A percentile compares a stretch with the other conserved stretches of the same genome.
Conservation (phyloP, 2,113 vertebrate genomes). For the cattle (Bos taurus) region DNA sequence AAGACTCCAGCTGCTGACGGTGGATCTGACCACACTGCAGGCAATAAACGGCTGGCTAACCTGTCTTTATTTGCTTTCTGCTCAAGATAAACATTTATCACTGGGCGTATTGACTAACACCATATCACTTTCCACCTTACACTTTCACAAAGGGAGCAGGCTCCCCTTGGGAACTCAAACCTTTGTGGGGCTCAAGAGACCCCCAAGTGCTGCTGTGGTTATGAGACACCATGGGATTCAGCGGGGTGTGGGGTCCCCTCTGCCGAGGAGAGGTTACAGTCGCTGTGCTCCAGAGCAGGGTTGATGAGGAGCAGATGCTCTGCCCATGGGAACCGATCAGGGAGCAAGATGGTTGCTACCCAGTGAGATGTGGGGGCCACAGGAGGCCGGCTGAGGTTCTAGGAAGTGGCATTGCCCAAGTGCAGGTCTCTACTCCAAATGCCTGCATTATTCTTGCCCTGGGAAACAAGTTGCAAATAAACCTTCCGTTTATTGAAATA, state of each 20-base stretch:
- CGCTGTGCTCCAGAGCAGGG: not conserved
- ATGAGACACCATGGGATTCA: not conserved
- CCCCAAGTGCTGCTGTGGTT: not conserved
- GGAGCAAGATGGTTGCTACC: not conserved
- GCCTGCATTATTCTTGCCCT: not conserved
- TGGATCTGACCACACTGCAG: conserved; percentile 55
- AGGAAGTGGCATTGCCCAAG: not conserved
- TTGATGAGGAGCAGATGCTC: not conserved
- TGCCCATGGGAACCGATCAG: not conserved
- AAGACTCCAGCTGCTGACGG: conserved; percentile 74
- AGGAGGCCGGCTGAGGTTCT: no score
- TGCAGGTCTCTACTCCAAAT: not conserved
- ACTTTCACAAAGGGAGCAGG: conserved; percentile 43
- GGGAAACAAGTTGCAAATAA: not conserved
- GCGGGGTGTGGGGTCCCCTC: not conserved
- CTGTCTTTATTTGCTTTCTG: conserved; percentile 78
- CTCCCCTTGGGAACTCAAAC: conserved; percentile 25
- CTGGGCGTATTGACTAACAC: conserved; percentile 70
- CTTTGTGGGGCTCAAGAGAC: not conserved
- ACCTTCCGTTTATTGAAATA: not conserved
- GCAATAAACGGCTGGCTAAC: conserved; percentile 79
- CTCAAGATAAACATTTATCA: conserved; percentile 80
- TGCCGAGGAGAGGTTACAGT: not conserved
- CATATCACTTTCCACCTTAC: conserved; percentile 64
- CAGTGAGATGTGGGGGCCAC: not conserved